These are phyloP conservation scores for Heliornis fulica DNA, from an alignment of 2,113 vertebrate species.

Conservation along the genomic window DNA sequence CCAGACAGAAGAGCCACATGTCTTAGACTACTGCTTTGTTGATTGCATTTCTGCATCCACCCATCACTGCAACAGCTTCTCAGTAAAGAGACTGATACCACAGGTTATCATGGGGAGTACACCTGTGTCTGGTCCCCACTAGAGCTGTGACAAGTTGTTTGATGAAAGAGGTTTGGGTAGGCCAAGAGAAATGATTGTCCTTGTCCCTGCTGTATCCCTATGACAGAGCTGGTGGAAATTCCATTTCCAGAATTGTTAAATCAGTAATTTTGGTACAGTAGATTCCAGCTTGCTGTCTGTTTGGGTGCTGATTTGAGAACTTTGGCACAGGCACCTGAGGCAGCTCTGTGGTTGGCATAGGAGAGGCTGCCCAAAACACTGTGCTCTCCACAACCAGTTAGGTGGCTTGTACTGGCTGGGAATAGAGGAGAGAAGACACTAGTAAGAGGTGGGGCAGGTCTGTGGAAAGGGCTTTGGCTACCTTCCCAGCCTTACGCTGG, in stretches of 20 bases:
- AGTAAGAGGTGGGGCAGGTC: background rate
- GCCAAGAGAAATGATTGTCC: background rate
- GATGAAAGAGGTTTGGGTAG: background rate
- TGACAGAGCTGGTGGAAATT: background rate
- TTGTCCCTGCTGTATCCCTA: background rate
- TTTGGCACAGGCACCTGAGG: background rate
- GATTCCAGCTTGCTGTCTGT: background rate
- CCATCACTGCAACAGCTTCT: background rate
- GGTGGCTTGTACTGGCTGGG: background rate
- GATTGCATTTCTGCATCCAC: background rate
- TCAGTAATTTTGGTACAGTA: background rate
- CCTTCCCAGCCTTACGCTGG: background rate
- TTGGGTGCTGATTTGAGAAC: background rate
- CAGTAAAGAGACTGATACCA: background rate
- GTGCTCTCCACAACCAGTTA: background rate
- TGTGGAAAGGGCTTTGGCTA: slow-evolving; percentile 23
- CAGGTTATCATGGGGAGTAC: background rate
- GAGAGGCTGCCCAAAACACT: background rate
- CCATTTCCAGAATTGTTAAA: background rate
- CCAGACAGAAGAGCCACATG: background rate
- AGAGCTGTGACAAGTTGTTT: background rate
- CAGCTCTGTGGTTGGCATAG: background rate
- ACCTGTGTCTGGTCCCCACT: background rate
- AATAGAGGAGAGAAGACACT: background rate
- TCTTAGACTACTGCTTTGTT: background rate